These are phyloP conservation scores for Lasioglossum villosulum DNA, from an alignment of 2,888 invertebrate genomes.

Conservation along the genomic window DNA sequence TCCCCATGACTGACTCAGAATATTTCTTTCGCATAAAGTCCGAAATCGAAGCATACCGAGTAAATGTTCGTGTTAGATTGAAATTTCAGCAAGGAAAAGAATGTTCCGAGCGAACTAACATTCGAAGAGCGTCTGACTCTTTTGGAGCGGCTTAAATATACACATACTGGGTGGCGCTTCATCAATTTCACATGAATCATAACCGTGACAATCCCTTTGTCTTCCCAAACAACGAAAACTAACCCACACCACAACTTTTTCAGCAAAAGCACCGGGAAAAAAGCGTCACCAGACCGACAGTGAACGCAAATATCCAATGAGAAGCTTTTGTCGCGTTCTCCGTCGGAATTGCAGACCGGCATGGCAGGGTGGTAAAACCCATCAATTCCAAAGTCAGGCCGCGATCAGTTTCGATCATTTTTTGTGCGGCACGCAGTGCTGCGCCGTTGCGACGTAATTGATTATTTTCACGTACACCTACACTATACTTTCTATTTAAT, in stretches of 20 bases:
- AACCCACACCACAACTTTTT: constrained; percentile 12
- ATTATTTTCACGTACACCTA: constrained; percentile 37
- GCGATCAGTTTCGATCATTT: constrained; percentile 48
- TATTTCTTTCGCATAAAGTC: not conserved
- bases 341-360: constrained; percentile 24
- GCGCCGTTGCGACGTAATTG: constrained; percentile 43
- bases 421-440: constrained; percentile 29
- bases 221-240: constrained; percentile 32
- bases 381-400: constrained; percentile 54
- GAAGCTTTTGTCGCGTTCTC: constrained; percentile 51
- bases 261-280: constrained; percentile 16
- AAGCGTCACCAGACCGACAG: constrained; percentile 32
- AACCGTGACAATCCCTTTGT: constrained; percentile 27
- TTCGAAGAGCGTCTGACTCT: not conserved
- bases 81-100: constrained; percentile 20
- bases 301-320: constrained; percentile 47
- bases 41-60: not conserved
- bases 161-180: constrained; percentile 10
- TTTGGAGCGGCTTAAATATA: constrained; percentile 14
- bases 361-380: constrained; percentile 40
- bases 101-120: not conserved
- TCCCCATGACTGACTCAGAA: not conserved
- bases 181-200: constrained; percentile 51
- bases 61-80: not conserved
- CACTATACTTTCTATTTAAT: constrained; percentile 30